phyloP scores from a whole-genome alignment of 2,797 vertebrate species.

The Sebastes taczanowskii region DNA sequence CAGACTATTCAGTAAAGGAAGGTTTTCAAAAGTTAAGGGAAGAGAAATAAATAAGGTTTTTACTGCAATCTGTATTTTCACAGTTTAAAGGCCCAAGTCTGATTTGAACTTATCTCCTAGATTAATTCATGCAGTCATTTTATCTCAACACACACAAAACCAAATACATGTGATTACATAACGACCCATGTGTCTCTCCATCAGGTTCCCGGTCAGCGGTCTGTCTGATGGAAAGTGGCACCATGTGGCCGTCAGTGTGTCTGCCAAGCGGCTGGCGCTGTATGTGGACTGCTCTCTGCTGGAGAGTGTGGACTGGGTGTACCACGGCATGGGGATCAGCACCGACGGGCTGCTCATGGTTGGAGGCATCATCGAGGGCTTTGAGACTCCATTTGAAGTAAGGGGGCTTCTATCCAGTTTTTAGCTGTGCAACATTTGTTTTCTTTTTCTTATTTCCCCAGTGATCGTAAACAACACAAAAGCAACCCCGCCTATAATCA shows the following conservation, averaged over 20 bases:
- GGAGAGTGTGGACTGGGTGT: conserved; percentile 88
- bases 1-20: neutral
- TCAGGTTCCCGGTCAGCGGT: conserved; percentile 85
- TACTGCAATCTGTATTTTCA: neutral
- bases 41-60: neutral
- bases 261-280: conserved; percentile 77
- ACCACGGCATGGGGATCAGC: conserved; percentile 81
- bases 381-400: conserved; percentile 90
- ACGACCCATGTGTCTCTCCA: neutral
- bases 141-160: neutral
- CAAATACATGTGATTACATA: neutral
- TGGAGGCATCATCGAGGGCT: conserved; percentile 85
- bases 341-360: conserved; percentile 86
- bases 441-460: neutral
- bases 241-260: conserved; percentile 84
- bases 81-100: neutral
- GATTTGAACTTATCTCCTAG: neutral
- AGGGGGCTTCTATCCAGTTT: conserved; percentile 16
- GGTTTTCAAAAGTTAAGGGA: neutral
- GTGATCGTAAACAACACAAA: neutral
- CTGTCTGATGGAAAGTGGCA: conserved; percentile 89
- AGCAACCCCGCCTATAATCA: neutral
- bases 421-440: neutral
- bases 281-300: conserved; percentile 89
- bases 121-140: neutral